phyloP scores from a whole-genome alignment of 2,113 vertebrate genomes.

The Mesoclemmys tuberculata region DNA sequence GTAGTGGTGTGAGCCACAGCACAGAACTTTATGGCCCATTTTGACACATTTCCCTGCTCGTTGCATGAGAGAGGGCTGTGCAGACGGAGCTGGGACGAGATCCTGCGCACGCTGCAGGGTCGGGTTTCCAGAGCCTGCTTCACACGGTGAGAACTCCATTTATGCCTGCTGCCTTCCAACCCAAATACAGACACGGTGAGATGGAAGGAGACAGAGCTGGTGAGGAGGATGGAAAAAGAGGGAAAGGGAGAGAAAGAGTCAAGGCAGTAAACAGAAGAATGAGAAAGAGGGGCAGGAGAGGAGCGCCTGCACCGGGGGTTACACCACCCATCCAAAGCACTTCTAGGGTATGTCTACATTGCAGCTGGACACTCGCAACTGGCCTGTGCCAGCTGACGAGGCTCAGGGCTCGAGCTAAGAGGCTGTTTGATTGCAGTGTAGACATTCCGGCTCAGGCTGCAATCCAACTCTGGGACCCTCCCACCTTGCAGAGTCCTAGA shows the following conservation, averaged over 20 bases:
- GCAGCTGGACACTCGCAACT: not conserved
- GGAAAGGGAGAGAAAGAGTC: not conserved
- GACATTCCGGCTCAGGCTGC: not conserved
- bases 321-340: not conserved
- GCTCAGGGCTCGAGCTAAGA: not conserved
- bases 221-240: not conserved
- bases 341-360: not conserved
- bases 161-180: conserved; percentile 21
- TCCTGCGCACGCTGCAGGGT: conserved; percentile 3
- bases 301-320: not conserved
- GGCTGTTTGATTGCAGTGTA: not conserved
- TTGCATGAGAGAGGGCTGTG: not conserved
- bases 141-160: not conserved
- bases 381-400: not conserved
- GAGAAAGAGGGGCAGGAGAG: not conserved
- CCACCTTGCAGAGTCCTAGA: not conserved
- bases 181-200: conserved; percentile 7
- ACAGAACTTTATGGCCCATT: not conserved
- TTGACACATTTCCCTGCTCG: not conserved
- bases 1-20: not conserved
- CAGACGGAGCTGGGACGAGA: not conserved
- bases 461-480: not conserved
- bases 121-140: conserved; percentile 23
- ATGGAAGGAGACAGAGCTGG: not conserved
- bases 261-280: not conserved